Evolutionary conservation across 2,797 vertebrate genomes (phyloP), one percentile per base, ranked within the genome.

Genomic region (Parauchenoglanis punctatus): DNA sequence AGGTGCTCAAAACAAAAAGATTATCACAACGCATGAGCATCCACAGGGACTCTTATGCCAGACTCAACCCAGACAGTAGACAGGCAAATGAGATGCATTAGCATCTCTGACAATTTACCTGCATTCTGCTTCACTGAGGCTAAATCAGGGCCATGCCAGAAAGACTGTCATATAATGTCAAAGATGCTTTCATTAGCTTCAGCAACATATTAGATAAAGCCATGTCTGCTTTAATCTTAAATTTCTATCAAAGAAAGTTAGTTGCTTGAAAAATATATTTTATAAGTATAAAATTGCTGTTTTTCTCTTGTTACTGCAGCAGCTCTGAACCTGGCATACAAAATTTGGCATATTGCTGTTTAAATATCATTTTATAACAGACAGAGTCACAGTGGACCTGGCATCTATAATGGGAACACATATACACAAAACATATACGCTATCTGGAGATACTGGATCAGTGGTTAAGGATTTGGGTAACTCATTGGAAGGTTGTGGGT

Each of bases 1-100:
- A 76, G 67, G 63, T 58, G 81, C 91, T 90, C 83, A 87, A 87
- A 56, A 92, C 89, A 89, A 86, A 93, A 89, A 93, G 90, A 91
- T 91, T 89, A 90, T 87, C 88, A 92, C 92, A 91, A 89, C 89
- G 85, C 61, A n/a, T 87, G 88, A 92, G 89, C 87, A 84, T 86
- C 77, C 61, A 70, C 87, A 81, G 4, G 20, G 78, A 61, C 28
- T 58, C 54, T 80, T 35, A 80, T 80, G 17, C 31, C 52, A 80
- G 54, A 58, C 35, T 40, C 54, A 23, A 40, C 12, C 10, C 31
- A 35, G 28, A 40, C 20, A 12, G 23, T 31, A 59, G 17, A 81
- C 78, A 44, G 40, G 35, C 11, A 61, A 81, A 61, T n/a, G 35
- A 44, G 31, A 59, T 25, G 11, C 56, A 61, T 54, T 54, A 77